Percentiles rank a stretch among this genome's conserved stretches.
Conservation (phyloP, 1,140 invertebrate species). For the Anastrepha ludens region DNA sequence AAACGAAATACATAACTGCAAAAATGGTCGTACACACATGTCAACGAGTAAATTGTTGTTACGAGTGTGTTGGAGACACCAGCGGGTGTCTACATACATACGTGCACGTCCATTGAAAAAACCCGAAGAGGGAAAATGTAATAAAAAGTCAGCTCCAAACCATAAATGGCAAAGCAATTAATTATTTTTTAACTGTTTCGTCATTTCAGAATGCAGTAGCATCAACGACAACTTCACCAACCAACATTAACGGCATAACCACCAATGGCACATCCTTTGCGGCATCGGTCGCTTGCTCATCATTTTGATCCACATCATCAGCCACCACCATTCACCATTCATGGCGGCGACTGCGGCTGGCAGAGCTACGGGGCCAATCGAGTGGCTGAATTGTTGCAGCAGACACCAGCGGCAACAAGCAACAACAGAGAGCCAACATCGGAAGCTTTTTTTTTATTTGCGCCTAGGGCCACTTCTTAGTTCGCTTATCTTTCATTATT, state of each 20-base stretch:
- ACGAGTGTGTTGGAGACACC: constrained; percentile 4
- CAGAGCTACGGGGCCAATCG: constrained; percentile 15
- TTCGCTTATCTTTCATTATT: not conserved
- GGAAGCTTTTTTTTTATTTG: constrained; percentile 1
- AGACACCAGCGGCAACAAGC: not conserved
- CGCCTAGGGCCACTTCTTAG: not conserved
- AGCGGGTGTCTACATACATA: not conserved
- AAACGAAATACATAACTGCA: constrained; percentile 11
- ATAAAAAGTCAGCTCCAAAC: constrained; percentile 68
- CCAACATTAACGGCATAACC: constrained; percentile 15
- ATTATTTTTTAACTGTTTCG: constrained; percentile 75
- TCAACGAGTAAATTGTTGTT: constrained; percentile 59
- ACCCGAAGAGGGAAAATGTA: not conserved
- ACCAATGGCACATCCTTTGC: not conserved
- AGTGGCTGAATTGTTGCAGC: not conserved
- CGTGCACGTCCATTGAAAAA: not conserved
- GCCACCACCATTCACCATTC: not conserved
- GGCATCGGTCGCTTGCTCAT: not conserved
- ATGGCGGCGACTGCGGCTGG: not conserved
- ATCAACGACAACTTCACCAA: constrained; percentile 43
- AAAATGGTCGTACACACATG: constrained; percentile 58
- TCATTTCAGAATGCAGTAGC: constrained; percentile 68
- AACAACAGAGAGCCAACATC: not conserved
- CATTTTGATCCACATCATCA: not conserved
- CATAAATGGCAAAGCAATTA: constrained; percentile 74